Evolutionary conservation across 1,140 invertebrate genomes (phyloP).

Genomic region (Caligus rogercresseyi): DNA sequence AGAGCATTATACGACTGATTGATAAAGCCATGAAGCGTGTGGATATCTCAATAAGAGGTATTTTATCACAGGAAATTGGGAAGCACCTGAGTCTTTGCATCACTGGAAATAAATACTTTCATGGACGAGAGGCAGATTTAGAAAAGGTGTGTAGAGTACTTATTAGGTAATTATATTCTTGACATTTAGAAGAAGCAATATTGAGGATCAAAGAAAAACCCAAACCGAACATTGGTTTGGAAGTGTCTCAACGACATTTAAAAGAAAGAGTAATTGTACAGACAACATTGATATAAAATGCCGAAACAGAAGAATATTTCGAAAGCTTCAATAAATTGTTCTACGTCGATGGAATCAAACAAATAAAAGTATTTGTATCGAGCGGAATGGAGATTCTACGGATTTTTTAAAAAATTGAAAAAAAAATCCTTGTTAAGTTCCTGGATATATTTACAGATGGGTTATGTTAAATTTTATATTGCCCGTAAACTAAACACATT

Average conservation of each 20-base stretch:
- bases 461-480: too few species aligned
- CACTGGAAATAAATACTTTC: background rate
- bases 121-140: conserved; percentile 3
- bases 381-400: too few species aligned
- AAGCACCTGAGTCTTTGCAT: conserved; percentile 1
- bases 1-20: background rate
- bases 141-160: background rate
- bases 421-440: too few species aligned
- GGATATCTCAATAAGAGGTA: conserved; percentile 7
- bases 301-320: background rate
- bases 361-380: background rate
- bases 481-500: too few species aligned
- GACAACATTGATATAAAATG: background rate
- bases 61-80: background rate
- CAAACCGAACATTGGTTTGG: too few species aligned
- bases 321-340: too few species aligned
- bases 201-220: too few species aligned
- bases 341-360: background rate
- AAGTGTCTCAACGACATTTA: too few species aligned
- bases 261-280: too few species aligned
- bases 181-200: too few species aligned
- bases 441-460: too few species aligned
- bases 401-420: too few species aligned
- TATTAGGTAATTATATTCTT: background rate
- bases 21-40: conserved; percentile 12